Evolutionary conservation across 2,797 vertebrate genomes (phyloP).

Genomic region (Triplophysa bombifrons): DNA sequence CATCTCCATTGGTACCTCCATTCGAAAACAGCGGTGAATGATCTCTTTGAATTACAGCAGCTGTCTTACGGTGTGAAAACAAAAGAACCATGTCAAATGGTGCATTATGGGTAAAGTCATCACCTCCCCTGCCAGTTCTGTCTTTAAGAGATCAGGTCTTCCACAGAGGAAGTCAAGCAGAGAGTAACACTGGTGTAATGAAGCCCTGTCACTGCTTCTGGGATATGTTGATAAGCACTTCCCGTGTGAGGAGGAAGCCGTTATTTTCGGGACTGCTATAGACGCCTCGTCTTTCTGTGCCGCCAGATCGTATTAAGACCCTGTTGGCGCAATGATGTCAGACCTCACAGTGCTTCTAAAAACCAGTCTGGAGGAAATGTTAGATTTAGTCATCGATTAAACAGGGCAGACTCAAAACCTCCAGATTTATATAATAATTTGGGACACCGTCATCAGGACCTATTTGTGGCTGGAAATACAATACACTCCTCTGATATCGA

Average conservation of each 20-base stretch:
- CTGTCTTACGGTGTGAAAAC: neutral
- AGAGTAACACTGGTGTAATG: slow-evolving; percentile 28
- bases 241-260: slow-evolving; percentile 41
- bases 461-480: slow-evolving; percentile 13
- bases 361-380: neutral
- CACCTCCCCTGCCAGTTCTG: neutral
- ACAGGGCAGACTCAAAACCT: neutral
- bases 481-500: neutral
- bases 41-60: slow-evolving; percentile 13
- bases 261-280: slow-evolving; percentile 32
- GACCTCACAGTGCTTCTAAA: slow-evolving; percentile 13
- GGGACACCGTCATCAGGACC: neutral
- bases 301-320: slow-evolving; percentile 52
- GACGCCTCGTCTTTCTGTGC: slow-evolving; percentile 33
- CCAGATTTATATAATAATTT: neutral
- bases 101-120: slow-evolving; percentile 18
- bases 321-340: slow-evolving; percentile 26
- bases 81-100: slow-evolving; percentile 12
- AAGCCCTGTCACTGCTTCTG: slow-evolving; percentile 19
- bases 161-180: slow-evolving; percentile 19
- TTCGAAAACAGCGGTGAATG: neutral
- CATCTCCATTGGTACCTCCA: neutral
- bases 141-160: slow-evolving; percentile 9
- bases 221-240: slow-evolving; percentile 51
- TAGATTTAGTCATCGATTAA: neutral